Evolutionary conservation across 2,888 invertebrate species (phyloP).

Genomic region (Cantharis rustica): DNA sequence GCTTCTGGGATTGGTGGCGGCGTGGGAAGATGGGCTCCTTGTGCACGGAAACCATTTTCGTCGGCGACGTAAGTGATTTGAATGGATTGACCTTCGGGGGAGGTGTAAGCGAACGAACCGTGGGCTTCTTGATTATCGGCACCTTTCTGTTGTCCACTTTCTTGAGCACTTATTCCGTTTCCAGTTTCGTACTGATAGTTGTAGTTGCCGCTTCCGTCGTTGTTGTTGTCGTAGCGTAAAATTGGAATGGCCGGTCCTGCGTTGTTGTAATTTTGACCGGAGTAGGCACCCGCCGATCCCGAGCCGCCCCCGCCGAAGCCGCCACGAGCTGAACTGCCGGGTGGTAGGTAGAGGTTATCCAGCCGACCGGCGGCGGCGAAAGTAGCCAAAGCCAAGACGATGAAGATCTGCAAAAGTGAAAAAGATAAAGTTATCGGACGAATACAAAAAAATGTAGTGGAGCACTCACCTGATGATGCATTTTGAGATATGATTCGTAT

Average conservation of each 20-base stretch:
- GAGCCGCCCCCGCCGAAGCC: neutral
- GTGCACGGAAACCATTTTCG: conserved; percentile 46
- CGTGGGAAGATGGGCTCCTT: conserved; percentile 56
- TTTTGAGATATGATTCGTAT: neutral
- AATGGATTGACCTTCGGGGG: conserved; percentile 45
- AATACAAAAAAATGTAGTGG: neutral
- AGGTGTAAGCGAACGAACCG: conserved; percentile 47
- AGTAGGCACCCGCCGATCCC: conserved; percentile 7
- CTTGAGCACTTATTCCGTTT: conserved; percentile 43
- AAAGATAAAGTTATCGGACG: neutral
- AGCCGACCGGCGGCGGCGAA: conserved; percentile 43
- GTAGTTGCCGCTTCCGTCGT: conserved; percentile 41
- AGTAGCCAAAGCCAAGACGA: conserved; percentile 41
- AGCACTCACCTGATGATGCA: neutral
- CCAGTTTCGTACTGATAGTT: conserved; percentile 39
- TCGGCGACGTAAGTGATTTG: conserved; percentile 43
- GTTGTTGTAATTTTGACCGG: neutral
- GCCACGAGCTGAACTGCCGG: conserved; percentile 20
- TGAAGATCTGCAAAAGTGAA: conserved; percentile 33
- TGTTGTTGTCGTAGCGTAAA: conserved; percentile 42
- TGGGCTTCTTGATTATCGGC: conserved; percentile 40
- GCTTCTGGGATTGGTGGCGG: conserved; percentile 65
- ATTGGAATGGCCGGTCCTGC: conserved; percentile 22
- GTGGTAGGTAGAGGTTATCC: conserved; percentile 32
- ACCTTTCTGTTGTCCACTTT: conserved; percentile 39